Base-by-base conservation (phyloP, 2,888 invertebrate genomes). In the Malacosoma neustria region DNA sequence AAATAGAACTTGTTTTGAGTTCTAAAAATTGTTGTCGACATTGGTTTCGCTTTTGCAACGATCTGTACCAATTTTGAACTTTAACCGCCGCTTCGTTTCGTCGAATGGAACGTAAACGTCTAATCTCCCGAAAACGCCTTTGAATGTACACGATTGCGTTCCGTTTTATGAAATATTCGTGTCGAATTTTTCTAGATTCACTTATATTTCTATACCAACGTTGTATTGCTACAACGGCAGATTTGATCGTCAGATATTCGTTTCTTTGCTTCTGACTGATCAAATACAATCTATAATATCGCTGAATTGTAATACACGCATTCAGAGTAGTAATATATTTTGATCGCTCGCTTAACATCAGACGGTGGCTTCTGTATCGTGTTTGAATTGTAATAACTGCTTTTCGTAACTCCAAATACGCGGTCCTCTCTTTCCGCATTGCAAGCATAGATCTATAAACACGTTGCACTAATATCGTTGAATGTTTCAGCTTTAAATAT, bases 291-390 rank as follows among this genome's bases (percentile, higher is more conserved):
- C 57, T 67, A 32, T 72, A 88, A 30, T 43, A 42, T 35, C 50
- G 61, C 58, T 90, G 89, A 41, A 89, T 74, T 11, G 56, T 48
- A 9, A 71, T 39, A 33, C 65, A 68, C 1, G 87, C 73, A 14
- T 57, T 57, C 45, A 69, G 62, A n/a, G 66, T 53, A 13, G 34
- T 36, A 15, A 67, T 40, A 51, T 77, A 89, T 7, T 58, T 46
- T 3, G 56, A 44, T 36, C 73, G 70, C 30, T 75, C 62, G 43
- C 51, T 52, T 41, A 66, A 62, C 70, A 79, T 74, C 1, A 65
- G 45, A 13, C 67, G 46, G 30, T 56, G 54, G 7, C 77, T 72
- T 57, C 72, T 77, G 52, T 71, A 89, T 58, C 65, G 70, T 14
- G 46, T 65, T 54, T 79, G 80, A 36, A 79, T 42, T 7, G 42